Percentiles rank a stretch among this genome's conserved stretches.
These are phyloP conservation scores for Pollenia amentaria DNA, from an alignment of 2,888 invertebrate genomes.

Conservation along the genomic window DNA sequence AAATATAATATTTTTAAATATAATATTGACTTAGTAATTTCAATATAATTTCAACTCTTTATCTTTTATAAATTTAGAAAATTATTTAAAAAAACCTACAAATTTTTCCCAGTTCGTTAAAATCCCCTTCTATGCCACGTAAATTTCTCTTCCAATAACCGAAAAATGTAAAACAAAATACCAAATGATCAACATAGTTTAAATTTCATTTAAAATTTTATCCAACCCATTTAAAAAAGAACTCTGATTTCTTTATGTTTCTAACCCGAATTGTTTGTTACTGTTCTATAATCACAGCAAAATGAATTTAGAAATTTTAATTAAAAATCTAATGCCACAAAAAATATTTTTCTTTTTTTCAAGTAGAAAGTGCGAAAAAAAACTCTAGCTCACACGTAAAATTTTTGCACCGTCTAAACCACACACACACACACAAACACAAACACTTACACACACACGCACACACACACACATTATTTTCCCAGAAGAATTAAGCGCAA, in stretches of 20 bases:
- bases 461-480: constrained; percentile 1
- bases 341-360: neutral
- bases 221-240: neutral
- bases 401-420: constrained; percentile 29
- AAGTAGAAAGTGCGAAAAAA: neutral
- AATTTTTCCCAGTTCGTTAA: too few relatives aligned
- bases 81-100: too few relatives aligned
- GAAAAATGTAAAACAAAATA: too few relatives aligned
- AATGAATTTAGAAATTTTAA: constrained; percentile 54
- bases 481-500: constrained; percentile 38
- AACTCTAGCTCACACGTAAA: neutral
- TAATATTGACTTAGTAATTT: too few relatives aligned
- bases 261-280: neutral
- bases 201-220: neutral
- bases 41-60: too few relatives aligned
- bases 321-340: constrained; percentile 47
- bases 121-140: too few relatives aligned
- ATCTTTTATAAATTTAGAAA: too few relatives aligned
- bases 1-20: too few relatives aligned
- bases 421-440: neutral
- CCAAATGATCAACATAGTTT: neutral
- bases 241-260: neutral
- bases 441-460: neutral
- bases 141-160: too few relatives aligned
- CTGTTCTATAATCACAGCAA: neutral